Base-by-base conservation (phyloP, 2,113 vertebrate species). In the Copsychus sechellarum region DNA sequence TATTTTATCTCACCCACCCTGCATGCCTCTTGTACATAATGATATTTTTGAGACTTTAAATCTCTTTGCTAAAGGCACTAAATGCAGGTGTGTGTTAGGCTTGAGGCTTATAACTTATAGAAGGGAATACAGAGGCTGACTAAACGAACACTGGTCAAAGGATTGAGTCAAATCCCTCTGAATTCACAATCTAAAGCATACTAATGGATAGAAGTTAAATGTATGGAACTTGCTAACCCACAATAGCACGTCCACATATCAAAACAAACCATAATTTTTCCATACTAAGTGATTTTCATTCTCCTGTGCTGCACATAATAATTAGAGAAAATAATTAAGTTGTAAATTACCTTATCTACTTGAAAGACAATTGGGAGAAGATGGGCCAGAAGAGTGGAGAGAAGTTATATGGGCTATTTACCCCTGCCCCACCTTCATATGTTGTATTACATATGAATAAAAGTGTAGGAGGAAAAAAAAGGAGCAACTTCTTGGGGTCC, bases 31-130 rank as follows among this genome's bases (percentile, higher is more conserved):
- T 96, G 82, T 79, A 62, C 50, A 70, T 88, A 88, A 93, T 86
- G 58, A 90, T 81, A 94, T 88, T 93, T 92, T 48, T 80, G 31
- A 95, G 74, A 85, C 20, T 88, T 88, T 88, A 86, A 92, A 82
- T 93, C 88, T 90, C 66, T 50, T 90, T 93, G 90, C 90, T 90
- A 76, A 94, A 90, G 88, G 90, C 90, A 80, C 26, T 77, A 93
- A 87, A 94, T 95, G 90, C 62, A 96, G 70, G 88, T 77, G 45
- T 48, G 45, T 72, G 42, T 57, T 65, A 53, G 50, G 70, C 71
- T 67, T 62, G 53, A 79, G 57, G 48, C 53, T 81, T 76, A 5
- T 86, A 65, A 79, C 43, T 51, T 57, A 43, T 16, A 92, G 54
- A 91, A 88, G n/a, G 40, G 51, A 91, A 94, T 89, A 90, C 43